Evolutionary conservation across 1,140 invertebrate species (phyloP), one percentile per base, ranked within the genome.

Genomic region (Harpegnathos saltator): DNA sequence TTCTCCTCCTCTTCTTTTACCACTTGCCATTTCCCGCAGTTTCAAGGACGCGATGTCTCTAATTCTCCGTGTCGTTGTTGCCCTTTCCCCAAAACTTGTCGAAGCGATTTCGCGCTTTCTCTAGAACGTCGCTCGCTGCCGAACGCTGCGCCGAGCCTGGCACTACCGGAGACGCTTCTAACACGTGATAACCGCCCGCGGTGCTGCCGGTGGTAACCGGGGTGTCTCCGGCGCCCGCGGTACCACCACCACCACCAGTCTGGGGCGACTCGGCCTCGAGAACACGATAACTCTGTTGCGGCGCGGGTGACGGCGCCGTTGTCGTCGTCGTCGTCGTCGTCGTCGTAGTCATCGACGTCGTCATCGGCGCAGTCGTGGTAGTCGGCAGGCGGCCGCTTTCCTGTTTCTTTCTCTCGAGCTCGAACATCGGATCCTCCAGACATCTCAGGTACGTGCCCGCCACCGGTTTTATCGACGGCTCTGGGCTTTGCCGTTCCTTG

Each of bases 21-120:
- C 7, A 52, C 15, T 44, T 48, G 50, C 15, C 29, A 62, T n/a
- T 68, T 61, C 52, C 26, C 22, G 4, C 56, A 54, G 22, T 71
- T 33, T 78, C 48, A 68, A 83, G 65, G 59, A 68, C 66, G 56
- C 33, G 56, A 7, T 33, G 65, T 85, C 86, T 93, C 86, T 93
- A 93, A 92, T 92, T 91, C 56, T 94, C 93, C 48, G 93, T 83
- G 65, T 91, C 89, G 71, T 90, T 90, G 65, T 90, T 91, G 59
- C 92, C 91, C 71, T 95, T 95, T 66, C 97, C 97, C 97, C 97
- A 98, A 93, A 98, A 98, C 89, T 97, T 96, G 94, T 98, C 97
- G 89, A 98, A 97, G 80, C 97, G 96, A 92, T 96, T 97, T 78
- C 97, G 96, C 83, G 97, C 97, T 89, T 97, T 96, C 90, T 98